A percentile compares a stretch with the other conserved stretches of the same genome.
Evolutionary conservation across 2,113 vertebrate genomes (phyloP).

Genomic region (Syngnathus scovelli): DNA sequence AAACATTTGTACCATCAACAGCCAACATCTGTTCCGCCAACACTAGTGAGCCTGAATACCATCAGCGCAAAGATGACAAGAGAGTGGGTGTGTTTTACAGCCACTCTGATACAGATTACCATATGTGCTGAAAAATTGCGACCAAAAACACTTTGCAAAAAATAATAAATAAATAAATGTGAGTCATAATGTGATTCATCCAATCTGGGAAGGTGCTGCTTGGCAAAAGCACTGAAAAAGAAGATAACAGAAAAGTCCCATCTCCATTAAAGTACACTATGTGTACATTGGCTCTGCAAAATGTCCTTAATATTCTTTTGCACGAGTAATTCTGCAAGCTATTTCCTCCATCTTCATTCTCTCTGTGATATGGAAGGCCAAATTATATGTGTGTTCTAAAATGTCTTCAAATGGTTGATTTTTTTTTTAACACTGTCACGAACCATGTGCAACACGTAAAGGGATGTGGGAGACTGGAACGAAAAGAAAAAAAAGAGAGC

Average conservation of each 20-base stretch:
- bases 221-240: slow-evolving; percentile 34
- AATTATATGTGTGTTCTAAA: background rate
- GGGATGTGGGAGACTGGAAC: too few species aligned
- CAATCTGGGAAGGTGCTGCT: slow-evolving; percentile 18
- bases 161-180: slow-evolving; percentile 16
- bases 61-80: slow-evolving; percentile 30
- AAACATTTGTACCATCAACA: slow-evolving; percentile 24
- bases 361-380: background rate
- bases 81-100: slow-evolving; percentile 1
- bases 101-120: slow-evolving; percentile 12
- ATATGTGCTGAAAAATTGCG: slow-evolving; percentile 32
- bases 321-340: background rate
- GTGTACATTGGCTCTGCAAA: slow-evolving; percentile 11
- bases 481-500: too few species aligned
- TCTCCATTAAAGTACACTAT: slow-evolving; percentile 20
- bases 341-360: slow-evolving; percentile 1
- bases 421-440: background rate
- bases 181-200: slow-evolving; percentile 35
- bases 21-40: slow-evolving; percentile 41
- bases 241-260: slow-evolving; percentile 9
- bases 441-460: too few species aligned
- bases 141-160: slow-evolving; percentile 19
- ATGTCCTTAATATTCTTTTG: background rate
- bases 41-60: slow-evolving; percentile 22
- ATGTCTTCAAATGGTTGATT: background rate